Evolutionary conservation across 2,888 invertebrate genomes (phyloP), one percentile per base, ranked within the genome.

Genomic region (Andricus curvator): DNA sequence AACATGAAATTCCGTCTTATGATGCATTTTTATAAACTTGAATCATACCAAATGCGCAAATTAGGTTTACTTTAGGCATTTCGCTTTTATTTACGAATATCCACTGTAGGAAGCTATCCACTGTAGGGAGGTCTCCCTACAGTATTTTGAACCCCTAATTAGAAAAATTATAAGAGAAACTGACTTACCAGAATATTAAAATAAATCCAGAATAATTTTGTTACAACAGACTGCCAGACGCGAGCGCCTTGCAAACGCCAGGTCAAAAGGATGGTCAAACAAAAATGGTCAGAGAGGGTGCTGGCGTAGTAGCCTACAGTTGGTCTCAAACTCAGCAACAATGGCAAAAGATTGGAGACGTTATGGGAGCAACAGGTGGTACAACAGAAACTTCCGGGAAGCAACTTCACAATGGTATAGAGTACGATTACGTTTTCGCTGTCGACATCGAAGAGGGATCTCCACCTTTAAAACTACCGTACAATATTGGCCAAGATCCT

Each of bases 371-470:
- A 13, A 94, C 95, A 20, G 95, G 95, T 0, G 95, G 96, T 4
- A 94, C 94, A 0, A 95, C 96, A 85, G 93, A 93, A 6, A 93
- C 94, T 0, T 94, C 95, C 0, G 97, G 96, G 37, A 98, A 97
- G 93, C 96, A 96, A 9, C 93, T 97, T 88, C 95, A 95, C 90
- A 96, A 98, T 90, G 99, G 99, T 86, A 96, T 97, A 94, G 96
- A 97, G 89, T 99, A 98, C 90, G 99, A 99, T 93, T 99, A 95
- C 93, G 98, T 99, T 44, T 99, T 99, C 92, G 96, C 96, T 85
- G 98, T 99, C n/a, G 99, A 99, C 88, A 96, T 99, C 79, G 97
- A 98, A 89, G 98, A 98, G 89, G 97, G 97, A 1, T 95, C 95
- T 74, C 97, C 97, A 0, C 95, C 98, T 0, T 93, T 99, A 25